Evolutionary conservation across 2,113 vertebrate species (phyloP).

Genomic region (Pluvialis apricaria): DNA sequence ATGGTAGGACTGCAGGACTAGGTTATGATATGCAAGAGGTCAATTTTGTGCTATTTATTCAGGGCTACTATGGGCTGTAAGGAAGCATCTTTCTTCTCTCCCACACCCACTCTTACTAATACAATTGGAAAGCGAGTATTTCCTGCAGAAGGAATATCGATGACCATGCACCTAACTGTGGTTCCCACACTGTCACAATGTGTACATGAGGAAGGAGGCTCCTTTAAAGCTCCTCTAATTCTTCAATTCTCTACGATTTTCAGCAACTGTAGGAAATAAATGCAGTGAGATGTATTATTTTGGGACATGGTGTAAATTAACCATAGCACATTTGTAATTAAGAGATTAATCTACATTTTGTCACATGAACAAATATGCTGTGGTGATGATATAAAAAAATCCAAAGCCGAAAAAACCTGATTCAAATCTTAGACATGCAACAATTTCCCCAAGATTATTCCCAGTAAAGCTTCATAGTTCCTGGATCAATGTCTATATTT

Average conservation of each 20-base stretch:
- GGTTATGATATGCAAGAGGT: neutral
- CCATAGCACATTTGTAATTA: neutral
- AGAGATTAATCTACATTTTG: neutral
- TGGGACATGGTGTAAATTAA: neutral
- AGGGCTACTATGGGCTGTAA: neutral
- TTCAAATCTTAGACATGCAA: neutral
- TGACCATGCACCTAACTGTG: neutral
- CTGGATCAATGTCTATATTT: neutral
- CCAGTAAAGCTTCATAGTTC: neutral
- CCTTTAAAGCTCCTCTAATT: neutral
- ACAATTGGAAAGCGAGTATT: neutral
- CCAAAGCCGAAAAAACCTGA: fast-evolving
- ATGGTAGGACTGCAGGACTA: neutral
- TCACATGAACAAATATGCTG: neutral
- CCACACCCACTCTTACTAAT: neutral
- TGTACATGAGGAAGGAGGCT: neutral
- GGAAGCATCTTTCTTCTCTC: neutral
- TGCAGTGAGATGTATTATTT: neutral
- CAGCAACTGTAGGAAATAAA: neutral
- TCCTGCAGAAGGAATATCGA: neutral
- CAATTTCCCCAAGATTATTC: neutral
- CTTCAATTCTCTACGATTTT: neutral
- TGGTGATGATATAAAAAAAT: neutral
- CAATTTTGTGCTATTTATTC: neutral
- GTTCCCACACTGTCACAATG: neutral